Evolutionary conservation across 2,888 invertebrate species (phyloP).

Genomic region (Xylota sylvarum): DNA sequence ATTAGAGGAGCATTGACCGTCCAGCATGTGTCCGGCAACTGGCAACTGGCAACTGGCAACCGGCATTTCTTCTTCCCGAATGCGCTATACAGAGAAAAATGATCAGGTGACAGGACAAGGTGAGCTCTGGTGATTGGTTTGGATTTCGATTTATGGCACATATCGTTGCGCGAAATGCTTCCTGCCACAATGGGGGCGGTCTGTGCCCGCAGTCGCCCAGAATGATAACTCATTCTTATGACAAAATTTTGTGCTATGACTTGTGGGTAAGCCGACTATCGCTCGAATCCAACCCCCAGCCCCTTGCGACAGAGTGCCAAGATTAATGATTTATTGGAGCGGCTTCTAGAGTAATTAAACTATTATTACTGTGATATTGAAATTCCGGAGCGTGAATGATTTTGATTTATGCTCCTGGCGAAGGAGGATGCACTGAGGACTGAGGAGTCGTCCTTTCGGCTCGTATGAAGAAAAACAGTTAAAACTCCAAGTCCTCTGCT

Average conservation of each 20-base stretch:
- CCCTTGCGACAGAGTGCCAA: constrained; percentile 54
- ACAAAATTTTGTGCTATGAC: constrained; percentile 60
- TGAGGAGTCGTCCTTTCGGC: constrained; percentile 21
- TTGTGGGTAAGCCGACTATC: constrained; percentile 58
- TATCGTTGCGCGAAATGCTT: constrained; percentile 50
- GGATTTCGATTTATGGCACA: constrained; percentile 71
- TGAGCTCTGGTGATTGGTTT: constrained; percentile 74
- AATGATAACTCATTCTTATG: constrained; percentile 74
- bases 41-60: neutral
- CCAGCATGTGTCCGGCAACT: constrained; percentile 22
- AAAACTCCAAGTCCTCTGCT: constrained; percentile 42
- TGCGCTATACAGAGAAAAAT: constrained; percentile 66
- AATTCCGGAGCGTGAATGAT: constrained; percentile 82
- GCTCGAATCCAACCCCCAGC: constrained; percentile 7
- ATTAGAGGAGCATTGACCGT: constrained; percentile 44
- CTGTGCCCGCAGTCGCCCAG: constrained; percentile 5
- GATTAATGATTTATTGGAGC: constrained; percentile 70
- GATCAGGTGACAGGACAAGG: constrained; percentile 76
- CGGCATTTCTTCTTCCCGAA: constrained; percentile 48
- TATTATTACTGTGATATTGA: constrained; percentile 77
- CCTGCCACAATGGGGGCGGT: constrained; percentile 72
- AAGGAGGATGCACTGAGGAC: constrained; percentile 8
- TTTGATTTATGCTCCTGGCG: constrained; percentile 82
- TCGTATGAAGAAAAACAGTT: constrained; percentile 17
- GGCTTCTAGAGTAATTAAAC: constrained; percentile 74